These are phyloP conservation scores for Tridacna crocea DNA, from an alignment of 2,888 invertebrate genomes.

Conservation along the genomic window DNA sequence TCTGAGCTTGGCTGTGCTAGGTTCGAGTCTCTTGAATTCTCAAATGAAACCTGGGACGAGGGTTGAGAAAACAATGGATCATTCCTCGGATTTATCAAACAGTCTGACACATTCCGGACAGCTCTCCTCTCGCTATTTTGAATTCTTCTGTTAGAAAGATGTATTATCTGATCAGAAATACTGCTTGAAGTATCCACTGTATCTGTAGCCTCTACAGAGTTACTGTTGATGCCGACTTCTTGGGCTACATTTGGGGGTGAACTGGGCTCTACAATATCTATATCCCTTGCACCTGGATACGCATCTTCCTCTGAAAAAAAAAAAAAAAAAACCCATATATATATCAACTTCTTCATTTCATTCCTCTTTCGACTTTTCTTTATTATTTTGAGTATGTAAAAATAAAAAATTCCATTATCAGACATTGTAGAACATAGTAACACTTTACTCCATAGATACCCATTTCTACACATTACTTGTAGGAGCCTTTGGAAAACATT, in stretches of 20 bases:
- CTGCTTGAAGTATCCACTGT: not conserved
- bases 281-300: conserved; percentile 17
- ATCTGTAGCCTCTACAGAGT: not conserved
- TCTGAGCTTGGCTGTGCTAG: not conserved
- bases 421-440: too few relatives aligned
- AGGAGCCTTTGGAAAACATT: too few relatives aligned
- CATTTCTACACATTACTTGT: too few relatives aligned
- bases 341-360: not conserved
- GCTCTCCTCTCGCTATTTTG: not conserved
- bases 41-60: not conserved
- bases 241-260: conserved; percentile 1
- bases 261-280: conserved; percentile 19
- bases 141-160: not conserved
- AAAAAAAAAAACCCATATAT: too few relatives aligned
- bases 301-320: conserved; percentile 8
- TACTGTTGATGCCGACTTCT: not conserved
- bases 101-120: not conserved
- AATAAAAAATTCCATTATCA: too few relatives aligned
- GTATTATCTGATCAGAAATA: not conserved
- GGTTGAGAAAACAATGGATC: conserved; percentile 3
- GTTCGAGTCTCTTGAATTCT: not conserved
- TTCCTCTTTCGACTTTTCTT: too few relatives aligned
- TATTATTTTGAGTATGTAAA: too few relatives aligned
- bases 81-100: conserved; percentile 18
- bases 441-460: too few relatives aligned